Evolutionary conservation across 2,888 invertebrate genomes (phyloP).

Genomic region (Epicampocera succincta): DNA sequence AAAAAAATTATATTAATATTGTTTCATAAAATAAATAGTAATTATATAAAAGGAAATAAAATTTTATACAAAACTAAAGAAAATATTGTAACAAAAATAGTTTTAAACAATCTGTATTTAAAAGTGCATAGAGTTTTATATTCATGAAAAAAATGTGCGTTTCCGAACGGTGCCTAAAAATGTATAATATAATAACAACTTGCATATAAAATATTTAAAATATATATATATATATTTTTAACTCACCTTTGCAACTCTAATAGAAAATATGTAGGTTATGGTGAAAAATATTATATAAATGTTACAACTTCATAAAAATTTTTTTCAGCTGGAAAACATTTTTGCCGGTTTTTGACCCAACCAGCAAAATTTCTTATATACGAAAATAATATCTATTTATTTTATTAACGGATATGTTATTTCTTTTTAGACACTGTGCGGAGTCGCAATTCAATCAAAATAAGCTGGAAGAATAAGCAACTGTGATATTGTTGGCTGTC

Average conservation of each 20-base stretch:
- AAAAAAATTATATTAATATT: conserved; percentile 46
- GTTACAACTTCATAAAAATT: no score
- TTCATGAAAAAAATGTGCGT: neutral
- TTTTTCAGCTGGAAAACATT: no score
- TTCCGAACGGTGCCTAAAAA: conserved; percentile 14
- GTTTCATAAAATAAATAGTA: conserved; percentile 13
- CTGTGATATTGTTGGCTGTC: no score
- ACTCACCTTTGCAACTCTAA: conserved; percentile 44
- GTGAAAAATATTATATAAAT: neutral
- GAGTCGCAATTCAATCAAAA: no score
- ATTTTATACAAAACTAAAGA: conserved; percentile 42
- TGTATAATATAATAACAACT: conserved; percentile 17
- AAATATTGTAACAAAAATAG: conserved; percentile 33
- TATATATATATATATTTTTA: neutral
- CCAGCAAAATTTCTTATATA: no score
- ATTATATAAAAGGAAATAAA: conserved; percentile 9
- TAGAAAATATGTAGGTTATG: no score
- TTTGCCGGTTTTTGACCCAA: no score
- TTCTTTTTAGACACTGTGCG: no score
- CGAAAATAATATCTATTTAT: no score
- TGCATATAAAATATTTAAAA: conserved; percentile 24
- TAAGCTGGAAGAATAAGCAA: no score
- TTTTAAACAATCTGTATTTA: conserved; percentile 23
- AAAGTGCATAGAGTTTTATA: conserved; percentile 35
- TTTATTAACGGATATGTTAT: no score